phyloP scores from a whole-genome alignment of 1,140 invertebrate genomes.

The Hyles euphorbiae region DNA sequence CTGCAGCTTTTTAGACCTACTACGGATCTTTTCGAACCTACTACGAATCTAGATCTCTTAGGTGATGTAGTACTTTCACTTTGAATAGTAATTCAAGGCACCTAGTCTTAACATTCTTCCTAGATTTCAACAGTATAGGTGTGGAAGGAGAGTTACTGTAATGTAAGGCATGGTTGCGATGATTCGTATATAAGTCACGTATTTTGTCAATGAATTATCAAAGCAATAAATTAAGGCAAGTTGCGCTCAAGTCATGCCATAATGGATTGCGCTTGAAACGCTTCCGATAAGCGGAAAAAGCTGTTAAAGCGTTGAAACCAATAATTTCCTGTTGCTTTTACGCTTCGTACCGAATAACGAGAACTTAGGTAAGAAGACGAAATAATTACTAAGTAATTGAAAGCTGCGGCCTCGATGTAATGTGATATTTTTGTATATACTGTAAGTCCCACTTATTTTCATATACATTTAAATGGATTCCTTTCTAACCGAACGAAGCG shows the following conservation, averaged over 20 bases:
- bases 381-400: constrained; percentile 68
- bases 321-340: constrained; percentile 53
- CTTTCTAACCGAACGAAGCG: constrained; percentile 58
- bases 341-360: constrained; percentile 56
- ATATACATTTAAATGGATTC: constrained; percentile 74
- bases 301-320: constrained; percentile 14
- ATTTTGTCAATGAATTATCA: constrained; percentile 3
- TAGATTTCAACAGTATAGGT: constrained; percentile 27
- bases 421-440: constrained; percentile 76
- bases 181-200: constrained; percentile 18
- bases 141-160: constrained; percentile 16
- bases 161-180: constrained; percentile 21
- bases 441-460: constrained; percentile 75
- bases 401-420: constrained; percentile 75
- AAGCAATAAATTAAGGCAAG: constrained; percentile 1
- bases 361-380: constrained; percentile 66
- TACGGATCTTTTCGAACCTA: constrained; percentile 24
- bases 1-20: constrained; percentile 53
- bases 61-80: constrained; percentile 38
- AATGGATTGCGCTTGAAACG: constrained; percentile 27
- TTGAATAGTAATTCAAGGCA: constrained; percentile 21
- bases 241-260: background rate
- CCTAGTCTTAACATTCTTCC: constrained; percentile 33
- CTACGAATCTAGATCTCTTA: constrained; percentile 35
- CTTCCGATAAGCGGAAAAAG: constrained; percentile 18